Percentiles rank a stretch among this genome's conserved stretches.
phyloP scores from a whole-genome alignment of 53 echinoderm and acorn worm genomes.

The Mesocentrotus franciscanus region DNA sequence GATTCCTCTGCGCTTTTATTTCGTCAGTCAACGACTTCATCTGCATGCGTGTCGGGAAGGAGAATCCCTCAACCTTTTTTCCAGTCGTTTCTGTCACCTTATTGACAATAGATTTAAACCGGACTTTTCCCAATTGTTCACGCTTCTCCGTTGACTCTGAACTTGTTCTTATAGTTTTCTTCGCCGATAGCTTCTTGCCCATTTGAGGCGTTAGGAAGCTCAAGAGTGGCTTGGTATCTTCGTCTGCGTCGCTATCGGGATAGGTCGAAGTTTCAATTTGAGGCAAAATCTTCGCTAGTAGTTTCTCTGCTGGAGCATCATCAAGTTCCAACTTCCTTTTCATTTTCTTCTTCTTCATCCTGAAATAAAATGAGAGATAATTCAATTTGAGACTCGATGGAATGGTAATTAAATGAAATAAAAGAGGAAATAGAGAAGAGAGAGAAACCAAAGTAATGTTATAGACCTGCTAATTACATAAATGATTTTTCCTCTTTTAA shows the following conservation, averaged over 20 bases:
- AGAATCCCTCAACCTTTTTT: background rate
- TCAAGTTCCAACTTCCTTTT: slow-evolving; percentile 35
- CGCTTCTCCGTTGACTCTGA: background rate
- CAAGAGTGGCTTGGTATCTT: background rate
- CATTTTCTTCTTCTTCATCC: slow-evolving; percentile 50
- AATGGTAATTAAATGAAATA: background rate
- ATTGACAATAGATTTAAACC: background rate
- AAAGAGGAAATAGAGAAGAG: too few species aligned
- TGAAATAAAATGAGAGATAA: background rate
- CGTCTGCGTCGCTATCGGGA: background rate
- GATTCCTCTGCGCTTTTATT: slow-evolving; percentile 4
- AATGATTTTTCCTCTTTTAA: too few species aligned
- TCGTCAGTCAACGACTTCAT: background rate
- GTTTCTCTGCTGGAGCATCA: slow-evolving; percentile 60
- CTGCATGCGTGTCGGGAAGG: background rate
- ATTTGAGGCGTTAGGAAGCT: background rate
- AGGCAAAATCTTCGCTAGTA: slow-evolving; percentile 42
- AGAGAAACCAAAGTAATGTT: too few species aligned
- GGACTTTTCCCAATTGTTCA: background rate
- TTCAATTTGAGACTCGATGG: background rate
- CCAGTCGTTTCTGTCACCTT: background rate
- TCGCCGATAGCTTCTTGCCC: background rate
- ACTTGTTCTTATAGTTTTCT: background rate
- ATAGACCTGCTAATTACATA: too few species aligned
- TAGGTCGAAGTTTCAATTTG: background rate